Conservation (phyloP, 2,113 vertebrate species). For the Apodemus sylvaticus region DNA sequence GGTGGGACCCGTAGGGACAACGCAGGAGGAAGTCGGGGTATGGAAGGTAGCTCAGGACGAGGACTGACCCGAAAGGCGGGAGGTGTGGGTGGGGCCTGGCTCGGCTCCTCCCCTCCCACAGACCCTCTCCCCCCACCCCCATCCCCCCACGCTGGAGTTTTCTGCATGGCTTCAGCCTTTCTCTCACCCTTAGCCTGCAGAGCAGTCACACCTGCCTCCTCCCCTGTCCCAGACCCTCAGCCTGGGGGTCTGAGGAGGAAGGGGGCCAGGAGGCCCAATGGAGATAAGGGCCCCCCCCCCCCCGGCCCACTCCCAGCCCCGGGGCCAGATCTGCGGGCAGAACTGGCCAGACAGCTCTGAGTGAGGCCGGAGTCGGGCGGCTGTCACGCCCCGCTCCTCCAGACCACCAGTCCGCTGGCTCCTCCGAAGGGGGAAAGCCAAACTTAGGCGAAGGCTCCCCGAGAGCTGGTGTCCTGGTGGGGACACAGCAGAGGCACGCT, state of each 20-base stretch:
- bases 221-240: neutral
- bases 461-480: neutral
- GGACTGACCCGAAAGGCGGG: neutral
- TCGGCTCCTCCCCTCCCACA: neutral
- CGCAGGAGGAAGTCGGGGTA: neutral
- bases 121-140: neutral
- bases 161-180: neutral
- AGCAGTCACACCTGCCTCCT: neutral
- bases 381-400: neutral
- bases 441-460: neutral
- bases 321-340: conserved; percentile 59
- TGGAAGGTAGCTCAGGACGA: neutral
- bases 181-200: neutral
- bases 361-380: neutral
- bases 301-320: conserved; percentile 67
- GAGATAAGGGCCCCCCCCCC: conserved; percentile 57
- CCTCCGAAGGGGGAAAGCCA: neutral
- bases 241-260: neutral
- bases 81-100: neutral
- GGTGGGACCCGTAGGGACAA: too few relatives aligned
- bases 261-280: conserved; percentile 72
- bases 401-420: neutral
- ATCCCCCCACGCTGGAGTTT: neutral
- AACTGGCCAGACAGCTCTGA: conserved; percentile 74
- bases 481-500: neutral